Percentiles rank a stretch among this genome's conserved stretches.
Evolutionary conservation across 2,888 invertebrate genomes (phyloP).

Genomic region (Cantharis flavilabris): DNA sequence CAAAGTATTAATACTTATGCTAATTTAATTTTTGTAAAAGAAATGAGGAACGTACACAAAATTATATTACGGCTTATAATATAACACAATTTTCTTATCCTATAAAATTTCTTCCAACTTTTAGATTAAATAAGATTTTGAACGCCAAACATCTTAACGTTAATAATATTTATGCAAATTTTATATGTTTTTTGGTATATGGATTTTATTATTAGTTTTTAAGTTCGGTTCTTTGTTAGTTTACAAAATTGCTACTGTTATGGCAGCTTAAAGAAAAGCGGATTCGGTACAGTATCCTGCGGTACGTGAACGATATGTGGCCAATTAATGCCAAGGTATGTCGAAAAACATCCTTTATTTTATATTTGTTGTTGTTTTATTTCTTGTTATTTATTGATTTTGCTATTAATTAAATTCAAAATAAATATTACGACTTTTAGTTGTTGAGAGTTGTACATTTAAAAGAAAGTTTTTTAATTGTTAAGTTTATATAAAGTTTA

Average conservation of each 20-base stretch:
- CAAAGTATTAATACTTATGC: slow-evolving; percentile 1
- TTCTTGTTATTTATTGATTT: not conserved
- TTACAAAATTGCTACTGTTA: not conserved
- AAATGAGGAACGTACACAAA: not conserved
- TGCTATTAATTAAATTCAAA: not conserved
- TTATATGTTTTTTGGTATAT: not conserved
- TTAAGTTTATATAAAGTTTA: not conserved
- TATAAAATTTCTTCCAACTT: not conserved
- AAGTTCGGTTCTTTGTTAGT: not conserved
- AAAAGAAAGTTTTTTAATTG: not conserved
- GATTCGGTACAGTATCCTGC: not conserved
- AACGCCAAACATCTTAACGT: not conserved
- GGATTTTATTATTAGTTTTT: not conserved
- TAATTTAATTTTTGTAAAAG: not conserved
- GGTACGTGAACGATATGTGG: not conserved
- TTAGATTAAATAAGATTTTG: not conserved
- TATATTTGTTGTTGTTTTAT: too few species aligned
- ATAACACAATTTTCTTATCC: not conserved
- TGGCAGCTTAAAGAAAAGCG: not conserved
- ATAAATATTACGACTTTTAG: not conserved
- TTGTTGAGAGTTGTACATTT: too few species aligned
- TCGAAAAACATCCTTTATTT: not conserved
- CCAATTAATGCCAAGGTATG: not conserved
- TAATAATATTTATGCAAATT: not conserved
- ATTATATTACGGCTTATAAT: not conserved